Evolutionary conservation across 2,113 vertebrate genomes (phyloP), one percentile per base, ranked within the genome.

Genomic region (Cyprinodon brontotheroides): DNA sequence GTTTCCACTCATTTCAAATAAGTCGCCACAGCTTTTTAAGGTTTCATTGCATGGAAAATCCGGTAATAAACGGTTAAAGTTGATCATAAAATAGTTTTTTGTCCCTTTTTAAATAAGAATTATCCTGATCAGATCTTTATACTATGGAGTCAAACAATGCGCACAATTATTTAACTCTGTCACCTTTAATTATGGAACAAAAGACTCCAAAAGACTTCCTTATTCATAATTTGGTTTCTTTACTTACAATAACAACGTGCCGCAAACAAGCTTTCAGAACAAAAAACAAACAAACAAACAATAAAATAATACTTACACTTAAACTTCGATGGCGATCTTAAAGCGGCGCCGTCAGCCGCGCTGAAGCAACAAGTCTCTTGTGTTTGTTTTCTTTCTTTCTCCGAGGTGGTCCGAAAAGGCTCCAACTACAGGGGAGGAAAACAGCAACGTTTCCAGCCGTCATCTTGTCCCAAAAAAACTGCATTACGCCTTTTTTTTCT

Each of bases 281-380:
- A 69, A 45, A 50, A 29, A 68, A 39, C 15, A 22, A 68, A 79
- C 76, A n/a, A 9, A 57, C 17, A 50, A 17, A 50, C 47, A 36
- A 72, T 38, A 13, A 20, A 68, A 82, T 74, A 13, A 60, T 94
- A 95, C 94, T 95, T 86, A 95, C 94, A 85, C 89, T 89, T 74
- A 77, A 91, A 91, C 88, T 92, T 87, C 78, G 84, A 86, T 53
- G 86, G 68, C 72, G 87, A 73, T 61, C 62, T 65, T 22, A 65
- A 80, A 81, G 79, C 84, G 45, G 48, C 80, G 50, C 87, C 80
- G 84, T 93, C 84, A 74, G 86, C 91, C 93, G 88, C 85, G 95
- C 83, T 85, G 95, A 92, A 94, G 96, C 95, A 96, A 96, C 95
- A 95, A 96, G 96, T 96, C 95, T 95, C 95, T 91, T 93, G 93